Base-by-base conservation (phyloP, 2,113 vertebrate genomes). In the Dendrocopos noguchii region DNA sequence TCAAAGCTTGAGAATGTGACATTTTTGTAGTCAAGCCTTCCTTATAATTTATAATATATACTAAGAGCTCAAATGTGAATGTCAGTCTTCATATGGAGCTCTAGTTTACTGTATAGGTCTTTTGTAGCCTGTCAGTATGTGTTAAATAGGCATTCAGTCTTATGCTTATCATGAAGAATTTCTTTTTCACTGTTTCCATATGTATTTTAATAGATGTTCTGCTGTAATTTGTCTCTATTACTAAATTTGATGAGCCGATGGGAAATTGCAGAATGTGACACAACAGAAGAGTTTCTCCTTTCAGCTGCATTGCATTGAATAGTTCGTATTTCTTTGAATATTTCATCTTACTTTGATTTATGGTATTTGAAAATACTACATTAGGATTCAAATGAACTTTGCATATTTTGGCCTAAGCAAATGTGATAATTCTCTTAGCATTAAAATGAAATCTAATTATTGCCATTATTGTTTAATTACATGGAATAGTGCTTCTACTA, bases 391-490 rank as follows among this genome's bases (percentile, higher is more conserved):
- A 71, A 86, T 44, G 65, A 93, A 56, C 53, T 87, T 56, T 47
- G 6, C 1, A 2, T 85, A 91, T 88, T 94, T 72, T 27, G 76
- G 56, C 25, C 42, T 68, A 79, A 82, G 33, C 6, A 91, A 86
- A 77, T 84, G 18, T 21, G 11, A 65, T 85, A 64, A 90, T 60
- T 91, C 53, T 88, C 28, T 81, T 77, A 86, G 20, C 59, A 78
- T 61, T 33, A 86, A 74, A 93, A 90, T 57, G 25, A 86, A 93
- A 90, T 68, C 8, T 88, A 75, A 87, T 84, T 94, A 65, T 78
- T 86, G 5, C 4, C 61, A 65, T 79, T 80, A 56, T 74, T 87
- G 12, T 64, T 86, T 84, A 90, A 95, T 86, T 60, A 81, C 33
- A 50, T 78, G 36, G 42, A 80, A 59, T 53, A 86, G 5, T 65